Conservation (phyloP, 2,797 vertebrate genomes). For the Limnodromus scolopaceus region DNA sequence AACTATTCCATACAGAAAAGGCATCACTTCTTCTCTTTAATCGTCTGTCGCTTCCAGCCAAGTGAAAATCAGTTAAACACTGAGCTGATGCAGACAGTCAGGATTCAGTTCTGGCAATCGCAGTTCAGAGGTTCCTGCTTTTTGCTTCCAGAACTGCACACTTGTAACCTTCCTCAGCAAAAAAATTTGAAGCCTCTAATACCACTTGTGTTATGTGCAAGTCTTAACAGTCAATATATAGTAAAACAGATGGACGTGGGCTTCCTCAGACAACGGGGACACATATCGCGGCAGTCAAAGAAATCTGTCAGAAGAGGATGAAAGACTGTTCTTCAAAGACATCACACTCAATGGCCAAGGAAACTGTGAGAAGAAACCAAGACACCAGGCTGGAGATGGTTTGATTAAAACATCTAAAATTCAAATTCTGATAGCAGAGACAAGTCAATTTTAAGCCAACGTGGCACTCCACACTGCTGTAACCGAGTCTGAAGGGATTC, state of each 20-base stretch:
- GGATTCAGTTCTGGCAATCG: neutral
- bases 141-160: neutral
- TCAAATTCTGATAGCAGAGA: neutral
- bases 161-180: neutral
- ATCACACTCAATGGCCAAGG: neutral
- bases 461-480: neutral
- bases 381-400: neutral
- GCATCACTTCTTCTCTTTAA: neutral
- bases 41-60: neutral
- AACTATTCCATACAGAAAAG: neutral
- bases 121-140: neutral
- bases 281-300: fast-evolving
- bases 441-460: neutral
- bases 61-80: neutral
- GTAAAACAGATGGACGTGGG: neutral
- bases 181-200: neutral
- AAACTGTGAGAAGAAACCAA: neutral
- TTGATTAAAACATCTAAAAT: neutral
- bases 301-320: neutral
- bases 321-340: neutral
- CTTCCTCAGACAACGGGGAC: neutral
- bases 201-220: neutral
- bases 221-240: neutral
- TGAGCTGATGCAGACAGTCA: neutral
- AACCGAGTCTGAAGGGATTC: neutral